phyloP scores from a whole-genome alignment of 2,113 vertebrate genomes.

The Rattus norvegicus region DNA sequence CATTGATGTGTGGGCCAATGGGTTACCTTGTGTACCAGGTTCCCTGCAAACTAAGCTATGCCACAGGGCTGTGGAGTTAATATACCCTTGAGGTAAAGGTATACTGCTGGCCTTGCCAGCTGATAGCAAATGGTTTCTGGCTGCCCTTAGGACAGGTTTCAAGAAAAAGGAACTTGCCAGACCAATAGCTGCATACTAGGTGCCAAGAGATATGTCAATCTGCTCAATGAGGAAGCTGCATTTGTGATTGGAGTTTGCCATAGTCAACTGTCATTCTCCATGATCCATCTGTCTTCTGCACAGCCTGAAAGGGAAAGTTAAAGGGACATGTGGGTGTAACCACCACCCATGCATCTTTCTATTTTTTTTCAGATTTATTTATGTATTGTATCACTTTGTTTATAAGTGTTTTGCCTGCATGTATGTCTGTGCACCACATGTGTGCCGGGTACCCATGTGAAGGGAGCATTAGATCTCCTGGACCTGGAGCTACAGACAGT shows the following conservation, averaged over 20 bases:
- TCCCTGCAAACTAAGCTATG: background rate
- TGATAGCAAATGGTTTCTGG: background rate
- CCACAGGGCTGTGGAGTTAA: background rate
- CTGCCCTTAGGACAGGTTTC: background rate
- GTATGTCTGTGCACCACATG: background rate
- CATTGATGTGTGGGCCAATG: background rate
- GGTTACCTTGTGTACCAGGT: background rate
- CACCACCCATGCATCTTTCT: background rate
- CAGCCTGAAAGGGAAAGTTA: background rate
- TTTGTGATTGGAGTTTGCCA: background rate
- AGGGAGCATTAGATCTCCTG: background rate
- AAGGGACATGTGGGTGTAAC: background rate
- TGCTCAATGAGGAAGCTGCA: background rate
- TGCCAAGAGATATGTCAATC: background rate
- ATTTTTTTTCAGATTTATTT: background rate
- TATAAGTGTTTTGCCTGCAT: background rate
- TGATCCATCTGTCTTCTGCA: background rate
- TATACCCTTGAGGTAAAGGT: background rate
- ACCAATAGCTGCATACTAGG: background rate
- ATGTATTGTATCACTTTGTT: background rate
- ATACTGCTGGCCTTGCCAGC: background rate
- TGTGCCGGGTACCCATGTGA: background rate
- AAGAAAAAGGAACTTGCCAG: background rate
- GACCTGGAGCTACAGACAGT: background rate
- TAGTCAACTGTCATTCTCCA: background rate